phyloP scores from a whole-genome alignment of 2,797 vertebrate genomes.

The Tragopan temminckii region DNA sequence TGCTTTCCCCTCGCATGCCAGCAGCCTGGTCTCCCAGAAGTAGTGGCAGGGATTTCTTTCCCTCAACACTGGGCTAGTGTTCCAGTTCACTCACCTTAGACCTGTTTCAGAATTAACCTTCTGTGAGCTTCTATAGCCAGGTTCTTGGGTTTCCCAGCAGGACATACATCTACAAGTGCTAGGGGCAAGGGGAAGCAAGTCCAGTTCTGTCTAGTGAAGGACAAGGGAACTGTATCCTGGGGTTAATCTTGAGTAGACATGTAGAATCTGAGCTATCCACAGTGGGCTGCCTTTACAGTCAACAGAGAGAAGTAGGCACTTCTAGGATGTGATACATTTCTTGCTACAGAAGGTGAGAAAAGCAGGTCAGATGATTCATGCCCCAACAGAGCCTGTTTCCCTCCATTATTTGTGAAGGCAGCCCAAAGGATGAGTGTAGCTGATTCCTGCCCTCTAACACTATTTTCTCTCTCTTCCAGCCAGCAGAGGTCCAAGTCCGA shows the following conservation, averaged over 20 bases:
- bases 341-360: not conserved
- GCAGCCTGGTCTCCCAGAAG: not conserved
- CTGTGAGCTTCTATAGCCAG: not conserved
- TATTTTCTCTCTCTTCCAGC: conserved; percentile 61
- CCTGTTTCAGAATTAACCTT: not conserved
- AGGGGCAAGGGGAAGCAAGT: not conserved
- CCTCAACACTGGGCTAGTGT: not conserved
- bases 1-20: not conserved
- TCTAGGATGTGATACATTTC: not conserved
- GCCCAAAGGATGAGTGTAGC: accelerated
- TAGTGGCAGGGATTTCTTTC: not conserved
- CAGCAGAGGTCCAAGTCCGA: conserved; percentile 93
- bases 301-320: not conserved
- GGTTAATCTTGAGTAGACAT: not conserved
- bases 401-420: not conserved
- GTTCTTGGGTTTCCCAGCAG: not conserved
- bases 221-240: not conserved
- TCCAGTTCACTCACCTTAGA: not conserved
- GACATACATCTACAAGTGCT: not conserved
- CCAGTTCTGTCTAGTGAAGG: not conserved
- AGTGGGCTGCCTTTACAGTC: not conserved
- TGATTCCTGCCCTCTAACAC: not conserved
- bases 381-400: not conserved
- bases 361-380: not conserved
- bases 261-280: not conserved